Conservation (phyloP, 2,113 vertebrate genomes). For the Micronycteris hirsuta region DNA sequence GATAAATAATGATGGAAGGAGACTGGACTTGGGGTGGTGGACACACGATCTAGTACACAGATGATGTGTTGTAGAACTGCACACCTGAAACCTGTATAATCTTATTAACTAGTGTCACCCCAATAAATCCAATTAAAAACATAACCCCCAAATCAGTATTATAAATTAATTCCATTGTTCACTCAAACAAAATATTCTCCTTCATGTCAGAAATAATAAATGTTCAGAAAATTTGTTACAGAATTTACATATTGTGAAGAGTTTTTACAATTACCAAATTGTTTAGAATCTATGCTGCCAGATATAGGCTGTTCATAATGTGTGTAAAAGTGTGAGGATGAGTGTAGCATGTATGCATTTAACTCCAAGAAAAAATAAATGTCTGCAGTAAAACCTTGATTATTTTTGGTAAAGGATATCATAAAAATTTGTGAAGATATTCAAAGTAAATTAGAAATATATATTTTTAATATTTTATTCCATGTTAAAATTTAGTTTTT, state of each 20-base stretch:
- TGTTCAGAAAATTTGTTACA: neutral
- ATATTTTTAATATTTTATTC: neutral
- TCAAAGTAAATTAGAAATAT: neutral
- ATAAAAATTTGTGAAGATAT: neutral
- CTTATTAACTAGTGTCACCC: no score
- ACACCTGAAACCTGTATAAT: no score
- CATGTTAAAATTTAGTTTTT: neutral
- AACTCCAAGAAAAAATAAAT: neutral
- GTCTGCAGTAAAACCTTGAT: neutral
- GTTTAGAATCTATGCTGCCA: neutral
- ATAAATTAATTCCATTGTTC: neutral
- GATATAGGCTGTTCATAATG: neutral
- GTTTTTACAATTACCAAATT: conserved; percentile 29
- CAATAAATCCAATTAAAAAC: no score
- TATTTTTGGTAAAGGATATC: neutral
- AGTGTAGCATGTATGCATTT: neutral
- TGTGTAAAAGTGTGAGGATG: neutral
- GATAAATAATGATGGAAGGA: no score
- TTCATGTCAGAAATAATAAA: neutral
- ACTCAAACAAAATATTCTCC: neutral
- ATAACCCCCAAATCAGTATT: neutral
- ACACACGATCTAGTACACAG: no score
- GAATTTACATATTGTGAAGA: neutral
- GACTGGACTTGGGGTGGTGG: no score
- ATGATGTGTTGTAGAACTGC: no score